A percentile compares a stretch with the other conserved stretches of the same genome.
These are phyloP conservation scores for Oophaga pumilio DNA, from an alignment of 2,113 vertebrate genomes.

Conservation along the genomic window DNA sequence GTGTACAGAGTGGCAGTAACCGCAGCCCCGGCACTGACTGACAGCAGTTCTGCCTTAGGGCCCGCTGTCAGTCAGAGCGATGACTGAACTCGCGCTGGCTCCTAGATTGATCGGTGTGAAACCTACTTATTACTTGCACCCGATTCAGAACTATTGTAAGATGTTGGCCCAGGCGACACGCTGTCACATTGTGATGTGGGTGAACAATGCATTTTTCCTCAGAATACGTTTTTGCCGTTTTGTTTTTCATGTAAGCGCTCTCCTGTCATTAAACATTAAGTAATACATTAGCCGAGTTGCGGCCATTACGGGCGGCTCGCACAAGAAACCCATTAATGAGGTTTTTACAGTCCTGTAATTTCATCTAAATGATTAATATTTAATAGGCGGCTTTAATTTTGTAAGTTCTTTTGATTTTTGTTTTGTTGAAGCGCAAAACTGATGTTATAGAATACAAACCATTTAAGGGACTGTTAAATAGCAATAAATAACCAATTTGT, in stretches of 20 bases:
- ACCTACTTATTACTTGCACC: background rate
- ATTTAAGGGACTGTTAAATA: background rate
- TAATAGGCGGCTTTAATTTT: constrained; percentile 4
- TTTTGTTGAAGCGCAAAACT: background rate
- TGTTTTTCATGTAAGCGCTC: background rate
- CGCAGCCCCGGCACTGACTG: too few relatives aligned
- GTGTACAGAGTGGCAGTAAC: too few relatives aligned
- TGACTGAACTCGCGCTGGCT: too few relatives aligned
- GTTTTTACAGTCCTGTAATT: constrained; percentile 27
- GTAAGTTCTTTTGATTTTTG: background rate
- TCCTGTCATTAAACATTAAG: constrained; percentile 21
- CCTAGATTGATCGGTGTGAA: background rate
- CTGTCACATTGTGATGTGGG: background rate
- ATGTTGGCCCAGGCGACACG: background rate
- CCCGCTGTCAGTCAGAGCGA: too few relatives aligned
- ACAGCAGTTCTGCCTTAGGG: too few relatives aligned
- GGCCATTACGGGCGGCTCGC: background rate
- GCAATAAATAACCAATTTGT: background rate
- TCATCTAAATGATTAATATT: constrained; percentile 24
- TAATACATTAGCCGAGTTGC: constrained; percentile 10
- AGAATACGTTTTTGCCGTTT: background rate
- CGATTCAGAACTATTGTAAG: background rate
- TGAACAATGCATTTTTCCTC: background rate
- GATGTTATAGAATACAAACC: background rate
- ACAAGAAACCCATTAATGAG: constrained; percentile 8